Percentiles rank a stretch among this genome's conserved stretches.
Conservation (phyloP, 2,797 vertebrate species). For the Betta splendens region DNA sequence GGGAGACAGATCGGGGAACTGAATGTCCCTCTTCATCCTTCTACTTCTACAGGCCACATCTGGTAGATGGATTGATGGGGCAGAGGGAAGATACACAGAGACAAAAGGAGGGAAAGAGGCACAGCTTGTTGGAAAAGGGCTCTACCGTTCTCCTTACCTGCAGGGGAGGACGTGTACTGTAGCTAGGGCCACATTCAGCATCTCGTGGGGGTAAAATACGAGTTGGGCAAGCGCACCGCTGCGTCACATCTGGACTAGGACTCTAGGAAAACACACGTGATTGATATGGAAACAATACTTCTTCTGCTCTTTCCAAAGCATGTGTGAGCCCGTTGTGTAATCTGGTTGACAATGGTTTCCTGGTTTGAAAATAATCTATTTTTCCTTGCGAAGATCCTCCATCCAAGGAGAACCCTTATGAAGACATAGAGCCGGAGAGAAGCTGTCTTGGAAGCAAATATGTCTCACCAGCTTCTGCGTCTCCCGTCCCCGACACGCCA, state of each 20-base stretch:
- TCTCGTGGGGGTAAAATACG: constrained; percentile 59
- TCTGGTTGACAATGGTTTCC: constrained; percentile 21
- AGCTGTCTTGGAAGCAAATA: constrained; percentile 82
- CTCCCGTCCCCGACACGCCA: constrained; percentile 85
- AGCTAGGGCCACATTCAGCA: constrained; percentile 45
- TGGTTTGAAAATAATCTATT: constrained; percentile 1
- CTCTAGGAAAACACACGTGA: constrained; percentile 58
- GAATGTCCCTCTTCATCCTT: constrained; percentile 66
- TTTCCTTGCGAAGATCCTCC: constrained; percentile 83
- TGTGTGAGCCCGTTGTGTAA: constrained; percentile 28
- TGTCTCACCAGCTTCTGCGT: constrained; percentile 83
- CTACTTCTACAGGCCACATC: constrained; percentile 70
- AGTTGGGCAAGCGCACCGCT: constrained; percentile 32
- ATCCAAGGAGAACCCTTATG: constrained; percentile 97
- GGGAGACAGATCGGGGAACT: constrained; percentile 55
- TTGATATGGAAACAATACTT: constrained; percentile 55
- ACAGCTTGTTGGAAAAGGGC: constrained; percentile 46
- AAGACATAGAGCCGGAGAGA: constrained; percentile 94
- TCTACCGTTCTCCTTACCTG: constrained; percentile 33
- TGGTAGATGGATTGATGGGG: constrained; percentile 74
- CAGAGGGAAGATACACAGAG: constrained; percentile 32
- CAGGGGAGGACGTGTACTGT: constrained; percentile 32
- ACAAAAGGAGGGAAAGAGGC: constrained; percentile 25
- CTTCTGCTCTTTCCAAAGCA: constrained; percentile 33
- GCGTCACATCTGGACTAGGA: constrained; percentile 74